phyloP scores from a whole-genome alignment of 2,113 vertebrate genomes.

The Falcunculus frontatus region DNA sequence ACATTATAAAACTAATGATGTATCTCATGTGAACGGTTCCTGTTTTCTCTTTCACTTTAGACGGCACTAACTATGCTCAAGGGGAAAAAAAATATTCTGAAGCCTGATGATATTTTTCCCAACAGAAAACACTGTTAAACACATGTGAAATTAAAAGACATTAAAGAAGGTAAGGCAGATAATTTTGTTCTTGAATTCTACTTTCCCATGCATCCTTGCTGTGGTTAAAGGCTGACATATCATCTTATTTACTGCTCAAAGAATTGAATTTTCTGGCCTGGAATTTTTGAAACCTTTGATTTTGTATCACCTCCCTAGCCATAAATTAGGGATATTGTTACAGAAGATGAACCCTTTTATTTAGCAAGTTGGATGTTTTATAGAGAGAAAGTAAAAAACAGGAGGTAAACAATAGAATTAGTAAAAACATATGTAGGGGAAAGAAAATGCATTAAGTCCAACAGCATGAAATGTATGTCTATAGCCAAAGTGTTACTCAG shows the following conservation, averaged over 20 bases:
- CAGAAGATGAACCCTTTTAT: background rate
- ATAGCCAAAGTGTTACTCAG: background rate
- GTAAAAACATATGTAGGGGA: background rate
- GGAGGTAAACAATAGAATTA: background rate
- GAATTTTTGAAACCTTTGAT: background rate
- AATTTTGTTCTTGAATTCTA: background rate
- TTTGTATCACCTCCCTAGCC: background rate
- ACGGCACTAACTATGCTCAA: background rate
- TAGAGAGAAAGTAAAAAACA: background rate
- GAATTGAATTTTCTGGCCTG: background rate
- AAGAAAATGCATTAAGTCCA: background rate
- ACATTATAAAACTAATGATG: background rate
- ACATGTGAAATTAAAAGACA: background rate
- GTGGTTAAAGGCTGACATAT: background rate
- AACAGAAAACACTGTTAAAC: background rate
- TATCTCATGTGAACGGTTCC: background rate
- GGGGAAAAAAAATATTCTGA: background rate
- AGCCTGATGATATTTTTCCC: background rate
- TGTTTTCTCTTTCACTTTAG: background rate
- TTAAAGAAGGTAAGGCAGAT: background rate
- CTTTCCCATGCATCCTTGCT: background rate
- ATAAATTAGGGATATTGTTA: background rate
- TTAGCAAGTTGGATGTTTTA: background rate
- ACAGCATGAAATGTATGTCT: background rate
- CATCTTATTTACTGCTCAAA: background rate